Base-by-base conservation (phyloP, 2,888 invertebrate genomes). In the Pyrrhia umbra region DNA sequence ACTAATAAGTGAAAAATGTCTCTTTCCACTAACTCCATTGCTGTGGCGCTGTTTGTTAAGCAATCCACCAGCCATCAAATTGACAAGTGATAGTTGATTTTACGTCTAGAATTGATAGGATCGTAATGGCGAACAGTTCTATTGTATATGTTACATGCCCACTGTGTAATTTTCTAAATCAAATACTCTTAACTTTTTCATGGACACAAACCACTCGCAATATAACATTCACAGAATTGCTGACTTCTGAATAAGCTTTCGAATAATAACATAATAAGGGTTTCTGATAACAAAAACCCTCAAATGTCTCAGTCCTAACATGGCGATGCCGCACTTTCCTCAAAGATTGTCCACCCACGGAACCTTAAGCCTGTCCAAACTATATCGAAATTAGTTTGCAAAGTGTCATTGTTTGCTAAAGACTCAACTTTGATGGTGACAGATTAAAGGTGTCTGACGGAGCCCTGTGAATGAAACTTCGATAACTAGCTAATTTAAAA, bases 351-450 rank as follows among this genome's bases (percentile, higher is more conserved):
- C 46, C 49, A 21, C 60, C 61, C 46, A 58, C 58, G 25, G 16
- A n/a, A 21, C 3, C 34, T 2, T 16, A 23, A 57, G 39, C 71
- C 69, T 74, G 25, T 49, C 52, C 68, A 78, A 82, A 83, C 84
- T 79, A 68, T 47, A 69, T 70, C 60, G 69, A 75, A 80, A 85
- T 80, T 84, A 84, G 84, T 84, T 85, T 57, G 54, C 64, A 25
- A 79, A 82, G 78, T 77, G 61, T 59, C 74, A 75, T 68, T 78
- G 72, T 83, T 79, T 75, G 66, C 68, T 43, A 46, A 54, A 52
- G 55, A 47, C 34, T 42, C 51, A 59, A 76, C 58, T 73, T 68
- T 63, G 58, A 71, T 62, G 54, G 63, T 49, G 47, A 42, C 50
- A 40, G 58, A 71, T 59, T 54, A 62, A 54, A 66, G 71, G 66